These are phyloP conservation scores for Ptiloglossa arizonensis DNA, from an alignment of 1,140 invertebrate species.

Conservation along the genomic window DNA sequence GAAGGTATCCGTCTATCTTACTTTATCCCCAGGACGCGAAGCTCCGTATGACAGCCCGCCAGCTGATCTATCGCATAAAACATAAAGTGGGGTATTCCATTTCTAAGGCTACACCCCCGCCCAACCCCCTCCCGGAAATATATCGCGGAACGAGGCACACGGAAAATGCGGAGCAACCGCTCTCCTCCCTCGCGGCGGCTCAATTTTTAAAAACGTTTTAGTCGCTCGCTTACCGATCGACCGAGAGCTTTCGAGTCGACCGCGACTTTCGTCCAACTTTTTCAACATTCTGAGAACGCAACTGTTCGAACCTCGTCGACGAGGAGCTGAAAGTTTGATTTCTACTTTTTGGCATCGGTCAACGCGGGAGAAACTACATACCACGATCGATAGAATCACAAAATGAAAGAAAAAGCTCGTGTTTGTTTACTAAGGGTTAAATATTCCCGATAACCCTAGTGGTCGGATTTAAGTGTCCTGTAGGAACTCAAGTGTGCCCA, in stretches of 20 bases:
- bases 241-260: slow-evolving; percentile 6
- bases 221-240: slow-evolving; percentile 34
- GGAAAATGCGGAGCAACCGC: slow-evolving; percentile 55
- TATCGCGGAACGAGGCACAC: slow-evolving; percentile 66
- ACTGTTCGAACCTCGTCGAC: too few species aligned
- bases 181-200: slow-evolving; percentile 30
- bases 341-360: too few species aligned
- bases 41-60: slow-evolving; percentile 78
- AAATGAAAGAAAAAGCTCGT: too few species aligned
- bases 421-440: too few species aligned
- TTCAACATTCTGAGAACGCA: background rate
- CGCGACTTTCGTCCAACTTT: background rate
- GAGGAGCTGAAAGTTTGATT: too few species aligned
- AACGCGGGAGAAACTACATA: too few species aligned
- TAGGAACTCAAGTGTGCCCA: too few species aligned
- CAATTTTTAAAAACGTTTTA: slow-evolving; percentile 57
- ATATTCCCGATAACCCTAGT: too few species aligned
- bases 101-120: slow-evolving; percentile 73
- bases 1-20: slow-evolving; percentile 81
- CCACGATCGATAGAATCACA: too few species aligned
- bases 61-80: slow-evolving; percentile 82
- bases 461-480: too few species aligned
- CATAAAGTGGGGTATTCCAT: slow-evolving; percentile 81
- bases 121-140: slow-evolving; percentile 56
- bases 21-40: slow-evolving; percentile 79